Percentiles rank a stretch among this genome's conserved stretches.
Evolutionary conservation across 1,140 invertebrate genomes (phyloP).

Genomic region (Venustaconcha ellipsiformis): DNA sequence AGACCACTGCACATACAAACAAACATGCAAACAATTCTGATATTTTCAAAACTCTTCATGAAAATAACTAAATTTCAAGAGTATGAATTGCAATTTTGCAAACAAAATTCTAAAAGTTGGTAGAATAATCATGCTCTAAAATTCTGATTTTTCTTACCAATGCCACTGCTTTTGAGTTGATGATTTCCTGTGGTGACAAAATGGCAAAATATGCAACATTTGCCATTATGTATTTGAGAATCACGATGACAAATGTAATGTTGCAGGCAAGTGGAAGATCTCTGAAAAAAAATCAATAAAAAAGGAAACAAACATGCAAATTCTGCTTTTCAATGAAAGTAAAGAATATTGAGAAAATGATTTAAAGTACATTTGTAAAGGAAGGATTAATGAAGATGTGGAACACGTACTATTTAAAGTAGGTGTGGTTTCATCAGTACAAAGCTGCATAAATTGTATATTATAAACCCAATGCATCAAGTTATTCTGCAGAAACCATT

Average conservation of each 20-base stretch:
- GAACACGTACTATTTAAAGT: too few species aligned
- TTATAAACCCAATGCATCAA: too few species aligned
- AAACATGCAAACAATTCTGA: too few species aligned
- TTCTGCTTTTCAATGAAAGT: background rate
- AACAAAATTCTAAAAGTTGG: too few species aligned
- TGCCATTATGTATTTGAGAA: slow-evolving; percentile 92
- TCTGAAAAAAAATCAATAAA: slow-evolving; percentile 71
- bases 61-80: too few species aligned
- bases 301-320: slow-evolving; percentile 13
- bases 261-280: slow-evolving; percentile 95
- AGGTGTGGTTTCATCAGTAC: background rate
- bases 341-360: slow-evolving; percentile 1
- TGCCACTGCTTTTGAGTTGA: slow-evolving; percentile 92
- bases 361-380: background rate
- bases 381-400: too few species aligned
- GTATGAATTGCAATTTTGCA: too few species aligned
- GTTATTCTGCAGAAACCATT: too few species aligned
- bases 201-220: slow-evolving; percentile 98
- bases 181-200: slow-evolving; percentile 84
- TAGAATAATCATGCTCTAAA: too few species aligned
- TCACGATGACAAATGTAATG: slow-evolving; percentile 93
- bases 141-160: slow-evolving; percentile 75
- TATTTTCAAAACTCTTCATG: too few species aligned
- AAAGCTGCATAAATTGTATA: background rate
- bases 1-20: too few species aligned